phyloP scores from a whole-genome alignment of 2,797 vertebrate species.

The Nannoperca obscura region DNA sequence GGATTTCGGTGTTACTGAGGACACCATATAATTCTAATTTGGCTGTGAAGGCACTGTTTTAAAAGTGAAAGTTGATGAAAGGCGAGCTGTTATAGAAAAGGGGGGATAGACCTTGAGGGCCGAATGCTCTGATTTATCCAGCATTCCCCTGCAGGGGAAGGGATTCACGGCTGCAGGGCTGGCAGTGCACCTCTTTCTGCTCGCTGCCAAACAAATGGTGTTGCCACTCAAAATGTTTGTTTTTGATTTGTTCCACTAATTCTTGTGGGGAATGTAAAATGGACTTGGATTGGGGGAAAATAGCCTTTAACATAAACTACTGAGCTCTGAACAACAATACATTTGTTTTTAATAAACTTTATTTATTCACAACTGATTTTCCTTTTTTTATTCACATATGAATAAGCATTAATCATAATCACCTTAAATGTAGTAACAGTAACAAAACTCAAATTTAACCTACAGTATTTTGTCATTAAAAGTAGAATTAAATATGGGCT shows the following conservation, averaged over 20 bases:
- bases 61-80: conserved; percentile 69
- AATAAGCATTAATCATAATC: too few relatives aligned
- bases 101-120: conserved; percentile 37
- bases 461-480: not conserved
- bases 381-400: too few relatives aligned
- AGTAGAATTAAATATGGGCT: not conserved
- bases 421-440: not conserved
- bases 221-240: conserved; percentile 81
- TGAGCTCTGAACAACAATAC: not conserved
- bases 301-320: not conserved
- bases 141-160: conserved; percentile 61
- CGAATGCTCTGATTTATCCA: conserved; percentile 61
- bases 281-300: not conserved
- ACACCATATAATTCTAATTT: conserved; percentile 72
- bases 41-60: conserved; percentile 64
- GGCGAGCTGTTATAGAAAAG: conserved; percentile 41
- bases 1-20: conserved; percentile 58
- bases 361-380: not conserved
- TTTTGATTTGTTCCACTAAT: conserved; percentile 37
- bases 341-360: not conserved
- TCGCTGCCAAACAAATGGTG: conserved; percentile 83
- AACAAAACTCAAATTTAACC: not conserved
- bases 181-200: conserved; percentile 52
- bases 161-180: conserved; percentile 55
- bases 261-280: conserved; percentile 55